Evolutionary conservation across 2,113 vertebrate genomes (phyloP).

Genomic region (Proteles cristata): DNA sequence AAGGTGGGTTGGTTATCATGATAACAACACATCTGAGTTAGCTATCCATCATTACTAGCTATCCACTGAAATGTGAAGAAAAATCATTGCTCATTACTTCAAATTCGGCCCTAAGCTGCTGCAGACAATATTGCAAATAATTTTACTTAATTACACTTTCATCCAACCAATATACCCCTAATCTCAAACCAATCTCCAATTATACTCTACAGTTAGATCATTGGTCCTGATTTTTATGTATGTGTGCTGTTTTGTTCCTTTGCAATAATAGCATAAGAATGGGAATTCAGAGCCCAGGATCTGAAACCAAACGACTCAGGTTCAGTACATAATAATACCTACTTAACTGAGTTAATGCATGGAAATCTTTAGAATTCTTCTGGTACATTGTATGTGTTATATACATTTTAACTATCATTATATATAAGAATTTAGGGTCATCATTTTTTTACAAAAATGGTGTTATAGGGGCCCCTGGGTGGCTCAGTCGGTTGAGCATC

Average conservation of each 20-base stretch:
- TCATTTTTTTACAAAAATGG: constrained; percentile 50
- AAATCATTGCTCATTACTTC: not conserved
- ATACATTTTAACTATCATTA: constrained; percentile 18
- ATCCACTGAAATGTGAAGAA: constrained; percentile 19
- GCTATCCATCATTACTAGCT: not conserved
- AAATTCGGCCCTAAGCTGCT: not conserved
- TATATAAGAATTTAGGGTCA: not conserved
- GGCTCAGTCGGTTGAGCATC: too few species aligned
- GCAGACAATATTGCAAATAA: constrained; percentile 8
- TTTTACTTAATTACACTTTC: not conserved
- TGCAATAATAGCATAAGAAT: not conserved
- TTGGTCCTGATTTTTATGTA: not conserved
- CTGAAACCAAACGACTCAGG: not conserved
- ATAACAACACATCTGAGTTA: not conserved
- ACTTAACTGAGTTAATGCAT: not conserved
- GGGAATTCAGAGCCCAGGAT: not conserved
- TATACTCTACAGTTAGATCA: not conserved
- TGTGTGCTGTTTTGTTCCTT: not conserved
- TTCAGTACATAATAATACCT: not conserved
- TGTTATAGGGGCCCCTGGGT: not conserved
- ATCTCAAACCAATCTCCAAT: not conserved
- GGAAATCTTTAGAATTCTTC: not conserved
- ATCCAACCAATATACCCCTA: not conserved
- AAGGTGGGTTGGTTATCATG: not conserved
- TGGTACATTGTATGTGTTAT: not conserved